Evolutionary conservation across 2,797 vertebrate species (phyloP).

Genomic region (Urophycis tenuis): DNA sequence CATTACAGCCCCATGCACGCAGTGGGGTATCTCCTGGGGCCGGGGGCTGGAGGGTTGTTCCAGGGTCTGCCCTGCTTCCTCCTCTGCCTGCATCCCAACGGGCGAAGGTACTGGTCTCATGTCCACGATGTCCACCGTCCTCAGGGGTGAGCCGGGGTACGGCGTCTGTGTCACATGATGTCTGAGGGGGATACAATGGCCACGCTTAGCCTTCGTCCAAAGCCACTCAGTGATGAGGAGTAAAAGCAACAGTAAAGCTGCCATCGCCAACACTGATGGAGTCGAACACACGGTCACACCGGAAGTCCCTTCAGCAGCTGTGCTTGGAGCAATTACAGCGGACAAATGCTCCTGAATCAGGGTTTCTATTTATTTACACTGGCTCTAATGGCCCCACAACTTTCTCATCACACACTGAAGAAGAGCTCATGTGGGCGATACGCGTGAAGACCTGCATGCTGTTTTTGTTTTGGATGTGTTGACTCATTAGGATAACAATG

Average conservation of each 20-base stretch:
- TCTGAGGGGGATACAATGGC: neutral
- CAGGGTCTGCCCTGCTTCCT: neutral
- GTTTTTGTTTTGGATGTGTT: neutral
- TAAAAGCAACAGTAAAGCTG: neutral
- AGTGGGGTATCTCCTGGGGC: neutral
- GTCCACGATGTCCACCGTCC: too few relatives aligned
- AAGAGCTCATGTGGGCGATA: neutral
- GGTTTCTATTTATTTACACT: slow-evolving; percentile 52
- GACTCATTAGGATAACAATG: neutral
- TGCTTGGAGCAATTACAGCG: slow-evolving; percentile 29
- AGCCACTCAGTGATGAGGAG: neutral
- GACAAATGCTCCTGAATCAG: slow-evolving; percentile 40
- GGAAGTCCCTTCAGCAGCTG: slow-evolving; percentile 51
- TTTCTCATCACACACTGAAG: slow-evolving; percentile 10
- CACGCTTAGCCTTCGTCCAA: neutral
- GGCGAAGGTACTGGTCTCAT: too few relatives aligned
- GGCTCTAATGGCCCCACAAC: slow-evolving; percentile 20
- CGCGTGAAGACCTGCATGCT: neutral
- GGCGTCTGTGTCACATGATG: neutral
- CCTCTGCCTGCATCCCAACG: slow-evolving; percentile 6
- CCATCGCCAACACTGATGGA: neutral
- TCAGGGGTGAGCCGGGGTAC: too few relatives aligned
- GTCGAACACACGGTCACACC: neutral
- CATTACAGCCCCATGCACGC: slow-evolving; percentile 44
- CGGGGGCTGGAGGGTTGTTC: slow-evolving; percentile 29